phyloP scores from a whole-genome alignment of 2,113 vertebrate species.

The Otocyon megalotis region DNA sequence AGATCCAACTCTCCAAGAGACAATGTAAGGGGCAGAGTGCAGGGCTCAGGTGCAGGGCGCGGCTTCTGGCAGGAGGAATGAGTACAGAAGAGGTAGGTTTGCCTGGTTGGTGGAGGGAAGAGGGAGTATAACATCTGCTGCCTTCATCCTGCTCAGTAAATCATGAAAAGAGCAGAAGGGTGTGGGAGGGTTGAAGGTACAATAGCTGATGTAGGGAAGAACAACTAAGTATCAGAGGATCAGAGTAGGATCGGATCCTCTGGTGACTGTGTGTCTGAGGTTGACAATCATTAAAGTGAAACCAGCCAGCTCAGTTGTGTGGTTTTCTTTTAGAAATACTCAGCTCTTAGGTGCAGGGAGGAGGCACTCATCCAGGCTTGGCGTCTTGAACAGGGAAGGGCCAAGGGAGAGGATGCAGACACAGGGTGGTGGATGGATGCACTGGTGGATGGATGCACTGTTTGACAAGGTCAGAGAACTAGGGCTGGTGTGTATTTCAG shows the following conservation, averaged over 20 bases:
- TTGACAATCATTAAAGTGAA: neutral
- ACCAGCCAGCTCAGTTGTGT: neutral
- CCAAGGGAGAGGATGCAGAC: neutral
- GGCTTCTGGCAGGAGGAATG: rapidly evolving
- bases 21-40: neutral
- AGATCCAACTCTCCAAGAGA: neutral
- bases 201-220: neutral
- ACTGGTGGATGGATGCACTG: neutral
- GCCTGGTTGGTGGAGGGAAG: neutral
- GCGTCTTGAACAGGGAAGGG: neutral
- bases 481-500: neutral
- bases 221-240: neutral
- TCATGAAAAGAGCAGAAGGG: neutral
- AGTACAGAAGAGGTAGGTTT: rapidly evolving
- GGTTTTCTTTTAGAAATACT: neutral
- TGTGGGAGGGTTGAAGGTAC: neutral
- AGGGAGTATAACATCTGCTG: no score
- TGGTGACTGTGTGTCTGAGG: neutral
- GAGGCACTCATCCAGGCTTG: neutral
- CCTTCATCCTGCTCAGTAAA: neutral
- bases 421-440: neutral
- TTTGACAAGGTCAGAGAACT: neutral
- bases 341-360: neutral
- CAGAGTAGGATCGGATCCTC: neutral
- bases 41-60: neutral